Conservation (phyloP, 2,888 invertebrate genomes). For the Philereme vetulata region DNA sequence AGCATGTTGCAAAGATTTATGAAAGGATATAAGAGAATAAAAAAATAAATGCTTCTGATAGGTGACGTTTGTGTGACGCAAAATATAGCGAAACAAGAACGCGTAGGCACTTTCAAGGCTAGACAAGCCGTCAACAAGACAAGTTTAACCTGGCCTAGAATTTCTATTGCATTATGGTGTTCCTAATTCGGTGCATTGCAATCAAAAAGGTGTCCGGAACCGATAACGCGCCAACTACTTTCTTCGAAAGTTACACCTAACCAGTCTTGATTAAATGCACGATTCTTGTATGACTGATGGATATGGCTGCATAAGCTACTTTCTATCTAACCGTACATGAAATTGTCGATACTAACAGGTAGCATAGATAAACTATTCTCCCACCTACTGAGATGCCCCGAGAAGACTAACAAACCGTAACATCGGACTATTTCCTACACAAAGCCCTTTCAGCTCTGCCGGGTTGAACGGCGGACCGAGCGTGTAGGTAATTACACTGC, state of each 20-base stretch:
- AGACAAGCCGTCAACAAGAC: conserved; percentile 21
- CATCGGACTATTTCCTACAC: conserved; percentile 58
- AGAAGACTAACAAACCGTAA: conserved; percentile 66
- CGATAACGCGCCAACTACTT: conserved; percentile 31
- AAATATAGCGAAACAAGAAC: conserved; percentile 42
- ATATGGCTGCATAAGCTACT: conserved; percentile 31
- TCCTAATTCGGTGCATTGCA: conserved; percentile 27
- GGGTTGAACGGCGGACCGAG: conserved; percentile 54
- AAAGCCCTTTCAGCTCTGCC: conserved; percentile 66
- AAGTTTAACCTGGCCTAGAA: conserved; percentile 35
- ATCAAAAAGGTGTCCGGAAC: conserved; percentile 33
- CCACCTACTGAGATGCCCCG: conserved; percentile 37
- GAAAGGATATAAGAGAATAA: background rate
- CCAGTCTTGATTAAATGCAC: conserved; percentile 29
- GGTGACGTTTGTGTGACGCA: conserved; percentile 8
- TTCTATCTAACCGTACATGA: conserved; percentile 25
- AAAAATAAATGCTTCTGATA: conserved; percentile 5
- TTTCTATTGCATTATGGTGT: conserved; percentile 25
- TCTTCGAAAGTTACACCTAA: conserved; percentile 36
- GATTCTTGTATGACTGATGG: conserved; percentile 25
- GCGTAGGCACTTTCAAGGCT: conserved; percentile 50
- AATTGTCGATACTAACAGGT: conserved; percentile 28
- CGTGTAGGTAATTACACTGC: conserved; percentile 72
- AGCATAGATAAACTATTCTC: conserved; percentile 32
- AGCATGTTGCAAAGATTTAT: conserved; percentile 31